Evolutionary conservation across 2,888 invertebrate genomes (phyloP).

Genomic region (Spicauda simplicius): DNA sequence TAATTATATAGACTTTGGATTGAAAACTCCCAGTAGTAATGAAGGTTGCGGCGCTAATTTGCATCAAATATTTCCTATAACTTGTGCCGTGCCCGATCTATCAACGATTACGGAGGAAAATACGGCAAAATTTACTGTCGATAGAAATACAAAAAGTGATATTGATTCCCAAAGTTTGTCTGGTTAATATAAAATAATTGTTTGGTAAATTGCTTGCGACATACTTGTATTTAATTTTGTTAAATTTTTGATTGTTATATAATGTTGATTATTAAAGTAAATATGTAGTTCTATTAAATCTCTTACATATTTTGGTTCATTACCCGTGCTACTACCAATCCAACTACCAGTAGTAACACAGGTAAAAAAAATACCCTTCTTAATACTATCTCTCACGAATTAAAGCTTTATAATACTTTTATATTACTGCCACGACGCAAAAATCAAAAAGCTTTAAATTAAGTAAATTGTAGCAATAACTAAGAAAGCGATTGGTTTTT

Average conservation of each 20-base stretch:
- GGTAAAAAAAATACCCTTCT: too few relatives aligned
- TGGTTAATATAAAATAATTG: neutral
- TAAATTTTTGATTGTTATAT: neutral
- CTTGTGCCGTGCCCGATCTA: constrained; percentile 70
- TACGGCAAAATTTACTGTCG: constrained; percentile 43
- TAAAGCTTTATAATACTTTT: too few relatives aligned
- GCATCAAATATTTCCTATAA: constrained; percentile 66
- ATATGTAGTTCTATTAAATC: neutral
- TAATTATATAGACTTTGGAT: constrained; percentile 43
- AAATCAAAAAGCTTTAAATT: too few relatives aligned
- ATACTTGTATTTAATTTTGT: neutral
- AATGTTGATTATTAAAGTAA: neutral
- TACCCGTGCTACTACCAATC: too few relatives aligned
- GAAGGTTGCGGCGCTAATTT: constrained; percentile 58
- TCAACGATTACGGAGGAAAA: constrained; percentile 71
- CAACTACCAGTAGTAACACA: too few relatives aligned
- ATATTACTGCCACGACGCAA: too few relatives aligned
- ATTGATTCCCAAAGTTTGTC: constrained; percentile 13
- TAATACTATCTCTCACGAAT: too few relatives aligned
- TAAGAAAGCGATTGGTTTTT: too few relatives aligned
- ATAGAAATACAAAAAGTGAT: neutral
- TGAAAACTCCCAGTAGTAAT: neutral
- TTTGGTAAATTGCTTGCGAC: neutral
- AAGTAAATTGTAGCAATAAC: too few relatives aligned
- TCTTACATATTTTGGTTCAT: too few relatives aligned